phyloP scores from a whole-genome alignment of 2,888 invertebrate species.

The Abrostola tripartita region DNA sequence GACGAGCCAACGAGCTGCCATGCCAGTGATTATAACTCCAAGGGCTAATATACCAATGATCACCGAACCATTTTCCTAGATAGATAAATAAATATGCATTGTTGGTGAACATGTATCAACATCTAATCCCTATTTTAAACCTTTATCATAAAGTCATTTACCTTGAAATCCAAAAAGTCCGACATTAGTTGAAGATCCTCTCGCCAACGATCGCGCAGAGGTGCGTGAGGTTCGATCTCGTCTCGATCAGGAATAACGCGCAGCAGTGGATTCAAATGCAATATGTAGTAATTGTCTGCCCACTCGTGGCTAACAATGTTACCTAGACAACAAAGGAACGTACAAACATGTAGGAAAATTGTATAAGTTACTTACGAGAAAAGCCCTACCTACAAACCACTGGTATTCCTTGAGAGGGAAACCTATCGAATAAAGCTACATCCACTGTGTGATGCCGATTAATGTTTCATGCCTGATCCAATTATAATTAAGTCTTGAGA shows the following conservation, averaged over 20 bases:
- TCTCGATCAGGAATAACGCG: constrained; percentile 74
- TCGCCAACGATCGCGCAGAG: constrained; percentile 86
- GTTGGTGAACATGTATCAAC: too few species aligned
- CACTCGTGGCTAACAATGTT: constrained; percentile 89
- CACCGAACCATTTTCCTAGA: too few species aligned
- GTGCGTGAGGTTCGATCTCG: constrained; percentile 77
- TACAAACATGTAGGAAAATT: not conserved
- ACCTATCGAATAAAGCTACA: too few species aligned
- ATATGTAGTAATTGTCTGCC: constrained; percentile 86
- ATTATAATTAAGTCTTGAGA: too few species aligned
- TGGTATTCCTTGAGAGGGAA: too few species aligned
- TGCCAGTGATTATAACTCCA: too few species aligned
- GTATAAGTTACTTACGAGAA: not conserved
- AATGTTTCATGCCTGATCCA: too few species aligned
- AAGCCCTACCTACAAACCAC: too few species aligned
- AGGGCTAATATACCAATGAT: not conserved
- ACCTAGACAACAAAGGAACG: constrained; percentile 66
- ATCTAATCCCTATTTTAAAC: too few species aligned
- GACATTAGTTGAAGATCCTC: constrained; percentile 89
- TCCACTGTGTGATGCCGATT: too few species aligned
- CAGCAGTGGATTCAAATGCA: constrained; percentile 88
- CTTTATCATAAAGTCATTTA: constrained; percentile 56
- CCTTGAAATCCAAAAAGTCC: constrained; percentile 90
- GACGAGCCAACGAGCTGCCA: too few species aligned
- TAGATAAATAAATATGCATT: too few species aligned